Evolutionary conservation across 2,113 vertebrate genomes (phyloP).

Genomic region (Actenoides lindsayi): DNA sequence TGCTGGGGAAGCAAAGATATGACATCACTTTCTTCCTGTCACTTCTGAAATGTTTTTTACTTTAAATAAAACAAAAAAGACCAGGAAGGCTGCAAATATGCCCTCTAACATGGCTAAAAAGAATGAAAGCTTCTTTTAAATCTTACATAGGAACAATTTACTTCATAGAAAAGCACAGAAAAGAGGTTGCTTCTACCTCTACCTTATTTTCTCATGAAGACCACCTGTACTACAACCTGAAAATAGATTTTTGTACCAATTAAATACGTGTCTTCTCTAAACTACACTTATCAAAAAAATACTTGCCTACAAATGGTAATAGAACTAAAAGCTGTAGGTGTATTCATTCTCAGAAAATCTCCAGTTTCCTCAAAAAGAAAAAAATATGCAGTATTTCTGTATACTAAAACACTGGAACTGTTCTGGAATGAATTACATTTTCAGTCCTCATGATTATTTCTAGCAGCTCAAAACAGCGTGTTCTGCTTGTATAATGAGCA

Average conservation of each 20-base stretch:
- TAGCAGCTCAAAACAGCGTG: neutral
- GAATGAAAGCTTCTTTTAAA: neutral
- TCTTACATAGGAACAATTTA: neutral
- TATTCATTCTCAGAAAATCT: neutral
- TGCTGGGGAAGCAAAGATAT: neutral
- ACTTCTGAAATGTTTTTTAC: neutral
- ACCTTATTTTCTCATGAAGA: neutral
- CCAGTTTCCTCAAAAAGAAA: neutral
- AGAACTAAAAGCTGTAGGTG: neutral
- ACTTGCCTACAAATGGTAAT: neutral
- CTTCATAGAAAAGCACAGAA: neutral
- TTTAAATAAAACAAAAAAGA: neutral
- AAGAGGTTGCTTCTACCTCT: neutral
- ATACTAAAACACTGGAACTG: neutral
- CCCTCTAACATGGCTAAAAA: neutral
- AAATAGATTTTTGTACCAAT: neutral
- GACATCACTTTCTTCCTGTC: neutral
- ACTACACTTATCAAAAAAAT: neutral
- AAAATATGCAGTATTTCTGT: neutral
- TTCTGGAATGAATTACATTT: conserved; percentile 5
- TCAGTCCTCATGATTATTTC: conserved; percentile 29
- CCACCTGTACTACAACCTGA: neutral
- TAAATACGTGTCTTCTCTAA: neutral
- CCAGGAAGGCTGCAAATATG: neutral
- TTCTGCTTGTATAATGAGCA: conserved; percentile 33